Base-by-base conservation (phyloP, 2,888 invertebrate species). In the Nomada ruficornis region DNA sequence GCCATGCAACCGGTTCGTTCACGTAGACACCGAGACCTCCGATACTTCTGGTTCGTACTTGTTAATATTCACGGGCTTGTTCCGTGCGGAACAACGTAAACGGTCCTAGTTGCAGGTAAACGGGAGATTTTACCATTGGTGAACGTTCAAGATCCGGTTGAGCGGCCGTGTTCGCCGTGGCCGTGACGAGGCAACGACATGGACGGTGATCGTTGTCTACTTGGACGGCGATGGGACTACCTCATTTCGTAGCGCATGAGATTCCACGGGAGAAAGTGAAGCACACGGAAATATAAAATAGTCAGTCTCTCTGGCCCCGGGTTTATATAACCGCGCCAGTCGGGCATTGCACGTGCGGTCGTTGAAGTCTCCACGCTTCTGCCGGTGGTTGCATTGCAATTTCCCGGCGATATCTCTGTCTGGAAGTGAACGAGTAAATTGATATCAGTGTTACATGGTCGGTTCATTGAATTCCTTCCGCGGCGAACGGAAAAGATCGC, bases 301-400 rank as follows among this genome's bases (percentile, higher is more conserved):
- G 65, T 13, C 20, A 9, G 29, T 11, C 62, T 60, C 60, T 18
- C 54, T 50, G 77, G 42, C 68, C 69, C 42, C 74, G 79, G 50
- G 36, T 86, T 87, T 71, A 73, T 70, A 79, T 87, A 85, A 87
- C 62, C 63, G 44, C 26, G 50, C 52, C 72, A 60, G 68, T 20
- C 42, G 64, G 44, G 73, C 67, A 59, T 75, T 64, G 75, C 86
- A 83, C 88, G 77, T 86, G 88, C 88, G 82, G 82, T 54, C 87
- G 69, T 87, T 75, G 70, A 88, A 82, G 72, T 87, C 87, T 87
- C 87, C 65, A 26, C 57, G 60, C 23, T 44, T 63, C 18, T 55
- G 55, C 67, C 54, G 15, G 57, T 55, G 42, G 15, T 5, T 55
- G 84, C 84, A 54, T 80, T 72, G 62, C 72, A 80, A 65, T 84